Conservation (phyloP, 1,140 invertebrate genomes). For the Metaphire vulgaris region DNA sequence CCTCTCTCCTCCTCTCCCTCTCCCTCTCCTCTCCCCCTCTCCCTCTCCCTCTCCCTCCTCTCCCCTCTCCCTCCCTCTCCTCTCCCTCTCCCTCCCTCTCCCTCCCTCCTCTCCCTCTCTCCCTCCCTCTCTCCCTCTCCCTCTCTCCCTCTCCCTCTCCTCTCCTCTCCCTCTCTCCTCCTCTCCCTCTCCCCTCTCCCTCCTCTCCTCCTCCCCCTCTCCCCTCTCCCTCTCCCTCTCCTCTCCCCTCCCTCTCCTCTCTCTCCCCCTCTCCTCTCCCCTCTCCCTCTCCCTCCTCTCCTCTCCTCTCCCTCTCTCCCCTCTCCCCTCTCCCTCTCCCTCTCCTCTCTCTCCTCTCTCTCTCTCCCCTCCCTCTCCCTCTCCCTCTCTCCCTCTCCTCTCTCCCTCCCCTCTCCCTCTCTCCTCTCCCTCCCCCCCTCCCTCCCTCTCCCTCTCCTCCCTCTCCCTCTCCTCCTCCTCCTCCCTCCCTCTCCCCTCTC, state of each 20-base stretch:
- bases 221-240: background rate
- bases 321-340: background rate
- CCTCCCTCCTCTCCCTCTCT: background rate
- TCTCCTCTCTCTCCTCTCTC: background rate
- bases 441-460: background rate
- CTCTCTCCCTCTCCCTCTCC: background rate
- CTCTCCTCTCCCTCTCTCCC: background rate
- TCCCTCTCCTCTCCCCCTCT: background rate
- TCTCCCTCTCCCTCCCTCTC: background rate
- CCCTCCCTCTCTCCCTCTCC: background rate
- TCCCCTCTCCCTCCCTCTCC: background rate
- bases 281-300: background rate
- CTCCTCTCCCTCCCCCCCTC: background rate
- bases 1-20: background rate
- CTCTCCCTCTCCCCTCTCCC: background rate
- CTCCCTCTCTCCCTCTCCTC: background rate
- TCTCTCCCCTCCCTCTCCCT: background rate
- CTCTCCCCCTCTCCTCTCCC: background rate
- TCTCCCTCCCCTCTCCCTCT: background rate
- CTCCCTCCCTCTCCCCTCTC: background rate
- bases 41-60: background rate
- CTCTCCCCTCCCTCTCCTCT: background rate
- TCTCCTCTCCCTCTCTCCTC: background rate
- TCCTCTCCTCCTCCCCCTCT: background rate
- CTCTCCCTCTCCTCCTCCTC: background rate